A percentile compares a stretch with the other conserved stretches of the same genome.
These are phyloP conservation scores for Pyrochroa serraticornis DNA, from an alignment of 2,888 invertebrate species.

Conservation along the genomic window DNA sequence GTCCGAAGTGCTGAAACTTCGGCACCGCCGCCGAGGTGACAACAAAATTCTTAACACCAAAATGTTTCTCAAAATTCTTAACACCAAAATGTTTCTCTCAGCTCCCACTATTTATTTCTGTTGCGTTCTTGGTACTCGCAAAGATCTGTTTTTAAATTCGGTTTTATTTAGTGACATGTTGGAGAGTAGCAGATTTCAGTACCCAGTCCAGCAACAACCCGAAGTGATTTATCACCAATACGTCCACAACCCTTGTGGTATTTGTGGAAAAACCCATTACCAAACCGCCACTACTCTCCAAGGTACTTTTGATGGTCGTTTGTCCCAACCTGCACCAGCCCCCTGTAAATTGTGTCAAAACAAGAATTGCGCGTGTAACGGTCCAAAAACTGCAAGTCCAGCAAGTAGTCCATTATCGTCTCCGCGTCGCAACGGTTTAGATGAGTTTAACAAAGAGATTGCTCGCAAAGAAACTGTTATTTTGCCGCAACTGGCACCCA, in stretches of 20 bases:
- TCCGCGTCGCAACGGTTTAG: no score
- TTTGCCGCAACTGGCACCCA: no score
- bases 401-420: no score
- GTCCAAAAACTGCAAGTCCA: neutral
- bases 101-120: no score
- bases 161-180: neutral
- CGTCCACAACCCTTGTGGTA: slow-evolving; percentile 23
- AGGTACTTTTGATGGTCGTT: neutral
- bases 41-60: no score
- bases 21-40: no score
- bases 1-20: slow-evolving; percentile 5
- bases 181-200: neutral
- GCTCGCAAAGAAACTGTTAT: no score
- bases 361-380: neutral
- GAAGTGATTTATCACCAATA: slow-evolving; percentile 30
- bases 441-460: no score
- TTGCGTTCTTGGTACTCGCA: no score
- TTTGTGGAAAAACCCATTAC: slow-evolving; percentile 34
- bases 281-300: slow-evolving; percentile 27
- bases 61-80: no score
- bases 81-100: no score
- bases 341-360: neutral
- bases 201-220: slow-evolving; percentile 15
- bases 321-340: neutral
- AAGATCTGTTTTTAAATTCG: no score